Evolutionary conservation across 2,113 vertebrate genomes (phyloP), one percentile per base, ranked within the genome.

Genomic region (Cephalopholis sonnerati): DNA sequence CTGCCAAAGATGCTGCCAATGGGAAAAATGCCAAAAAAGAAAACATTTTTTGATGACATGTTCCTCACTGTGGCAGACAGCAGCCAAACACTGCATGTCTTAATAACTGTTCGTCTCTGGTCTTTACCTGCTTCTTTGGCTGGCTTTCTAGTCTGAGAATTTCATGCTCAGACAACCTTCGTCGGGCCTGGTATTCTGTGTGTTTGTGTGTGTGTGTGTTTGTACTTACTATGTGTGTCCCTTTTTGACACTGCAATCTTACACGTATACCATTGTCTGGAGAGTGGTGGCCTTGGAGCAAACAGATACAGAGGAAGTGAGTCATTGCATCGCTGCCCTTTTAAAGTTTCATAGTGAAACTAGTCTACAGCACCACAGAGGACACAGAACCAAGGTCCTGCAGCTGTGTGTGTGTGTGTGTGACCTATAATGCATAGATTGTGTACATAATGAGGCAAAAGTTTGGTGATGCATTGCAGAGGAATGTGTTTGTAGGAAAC

Each of bases 261-360:
- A 44, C 57, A 50, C 0, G 0, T 66, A 24, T n/a, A 67, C 68
- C 13, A 3, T 55, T 61, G 24, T 50, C n/a, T 54, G 24, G 58
- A 70, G 61, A 71, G 17, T 8, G 24, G 20, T 27, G 75, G 16
- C 17, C 41, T 57, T 17, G 63, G 63, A 22, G 32, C 0, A 1
- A 81, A 55, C 3, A 11, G 12, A 74, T 51, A 55, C 63, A 82
- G 27, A 61, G 71, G 54, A 67, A 58, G 61, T 83, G 71, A 76
- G 65, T 87, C 77, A 80, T 68, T 29, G n/a, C 7, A 2, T n/a
- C 15, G 41, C 25, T 36, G 65, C 67, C 73, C 50, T 78, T 74
- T 79, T 3, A 25, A 29, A 46, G 16, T 53, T 57, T 59, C 57
- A 55, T 68, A 18, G 18, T 61, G n/a, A 64, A 74, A 58, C 27